Base-by-base conservation (phyloP, 2,113 vertebrate genomes). In the Eonycteris spelaea region DNA sequence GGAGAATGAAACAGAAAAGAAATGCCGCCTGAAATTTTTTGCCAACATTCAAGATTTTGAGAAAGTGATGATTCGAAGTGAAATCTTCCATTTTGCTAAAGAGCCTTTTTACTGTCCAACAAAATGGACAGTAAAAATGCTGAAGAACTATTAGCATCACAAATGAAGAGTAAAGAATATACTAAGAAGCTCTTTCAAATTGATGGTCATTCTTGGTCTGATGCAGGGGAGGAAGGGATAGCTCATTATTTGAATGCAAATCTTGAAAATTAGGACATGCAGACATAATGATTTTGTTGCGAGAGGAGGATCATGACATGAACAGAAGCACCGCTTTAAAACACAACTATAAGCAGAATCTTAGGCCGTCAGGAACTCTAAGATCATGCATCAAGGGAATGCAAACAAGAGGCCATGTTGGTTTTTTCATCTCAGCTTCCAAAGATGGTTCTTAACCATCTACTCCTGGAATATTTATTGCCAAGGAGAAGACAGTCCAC, bases 261-360 rank as follows among this genome's bases (percentile, higher is more conserved):
- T n/a, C n/a, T 67, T 71, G 24, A 15, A 59, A 55, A 24, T 0
- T 1, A 24, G 15, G 24, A 4, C 4, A 0, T 6, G 24, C 14
- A 11, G 38, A 38, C 14, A 16, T 2, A 3, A 48, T 7, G 51
- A 30, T 7, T 48, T 40, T 35, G 30, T 51, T 55, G 43, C 0
- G 0, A 55, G 16, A 77, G 48, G 15, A 78, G 57, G 28, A n/a
- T 3, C 0, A 2, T 3, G 22, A 35, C 3, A 5, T 59, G 79
- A 45, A 82, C 10, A 33, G 77, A 59, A 21, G 26, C 38, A 59
- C 16, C 0, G 0, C 0, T 1, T 24, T 24, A n/a, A 35, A 79
- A 65, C 43, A 16, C 9, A 28, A 33, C 38, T 12, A 38, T 1
- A 38, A 30, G 68, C 59, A 40, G 63, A 73, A 61, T 68, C 68